Evolutionary conservation across 2,888 invertebrate genomes (phyloP).

Genomic region (Torymus texanus): DNA sequence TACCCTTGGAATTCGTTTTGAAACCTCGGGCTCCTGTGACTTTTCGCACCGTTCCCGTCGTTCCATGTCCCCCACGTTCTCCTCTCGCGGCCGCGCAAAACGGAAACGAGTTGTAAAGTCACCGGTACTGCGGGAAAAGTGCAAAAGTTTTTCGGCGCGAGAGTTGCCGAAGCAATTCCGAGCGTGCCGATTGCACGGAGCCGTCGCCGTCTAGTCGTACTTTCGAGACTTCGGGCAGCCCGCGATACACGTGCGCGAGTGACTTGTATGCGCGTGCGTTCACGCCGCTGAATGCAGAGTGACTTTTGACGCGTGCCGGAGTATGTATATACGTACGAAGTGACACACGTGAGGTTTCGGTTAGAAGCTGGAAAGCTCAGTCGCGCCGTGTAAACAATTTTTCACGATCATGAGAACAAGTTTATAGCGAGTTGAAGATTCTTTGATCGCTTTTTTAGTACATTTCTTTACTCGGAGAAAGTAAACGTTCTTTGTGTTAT

Average conservation of each 20-base stretch:
- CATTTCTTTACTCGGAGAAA: too few species aligned
- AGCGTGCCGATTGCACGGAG: conserved; percentile 50
- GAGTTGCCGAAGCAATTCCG: conserved; percentile 52
- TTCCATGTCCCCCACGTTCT: too few species aligned
- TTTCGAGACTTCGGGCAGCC: conserved; percentile 5
- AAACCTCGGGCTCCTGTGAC: too few species aligned
- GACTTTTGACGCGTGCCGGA: too few species aligned
- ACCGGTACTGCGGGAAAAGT: conserved; percentile 31
- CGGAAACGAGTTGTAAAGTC: conserved; percentile 54
- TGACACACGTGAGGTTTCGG: too few species aligned
- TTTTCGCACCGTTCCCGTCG: too few species aligned
- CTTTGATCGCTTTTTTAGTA: too few species aligned
- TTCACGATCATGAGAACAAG: background rate
- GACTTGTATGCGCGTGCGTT: background rate
- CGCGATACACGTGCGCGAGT: conserved; percentile 6
- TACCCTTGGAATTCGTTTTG: too few species aligned
- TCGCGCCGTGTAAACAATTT: background rate
- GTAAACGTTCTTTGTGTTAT: too few species aligned
- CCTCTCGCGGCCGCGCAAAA: conserved; percentile 26
- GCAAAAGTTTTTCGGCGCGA: conserved; percentile 41
- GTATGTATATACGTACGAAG: too few species aligned
- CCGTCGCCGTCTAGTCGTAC: conserved; percentile 10
- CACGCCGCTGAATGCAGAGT: too few species aligned
- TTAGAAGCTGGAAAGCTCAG: background rate
- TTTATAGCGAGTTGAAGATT: too few species aligned